Evolutionary conservation across 2,797 vertebrate genomes (phyloP).

Genomic region (Sebastolobus alascanus): DNA sequence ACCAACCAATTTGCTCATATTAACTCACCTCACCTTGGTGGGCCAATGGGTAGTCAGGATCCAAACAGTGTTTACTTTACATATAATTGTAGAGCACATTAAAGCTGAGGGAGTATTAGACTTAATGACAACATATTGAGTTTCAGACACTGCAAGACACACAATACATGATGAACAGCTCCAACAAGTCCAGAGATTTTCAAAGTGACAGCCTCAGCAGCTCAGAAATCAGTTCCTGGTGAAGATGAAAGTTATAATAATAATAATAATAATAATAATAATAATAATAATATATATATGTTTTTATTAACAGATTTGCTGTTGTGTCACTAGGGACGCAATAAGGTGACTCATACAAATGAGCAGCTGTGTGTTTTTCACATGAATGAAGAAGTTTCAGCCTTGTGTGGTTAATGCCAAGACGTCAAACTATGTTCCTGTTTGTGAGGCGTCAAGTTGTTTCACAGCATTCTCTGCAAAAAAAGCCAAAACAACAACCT

Average conservation of each 20-base stretch:
- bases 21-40: slow-evolving; percentile 16
- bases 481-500: neutral
- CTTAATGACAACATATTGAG: slow-evolving; percentile 24
- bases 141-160: slow-evolving; percentile 10
- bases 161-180: slow-evolving; percentile 7
- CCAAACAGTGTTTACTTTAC: slow-evolving; percentile 12
- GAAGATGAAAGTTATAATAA: neutral
- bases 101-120: slow-evolving; percentile 1
- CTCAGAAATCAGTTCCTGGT: neutral
- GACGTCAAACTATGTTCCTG: slow-evolving; percentile 35
- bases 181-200: neutral
- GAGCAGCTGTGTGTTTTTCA: neutral
- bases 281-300: too few relatives aligned
- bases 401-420: neutral
- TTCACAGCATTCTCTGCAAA: neutral
- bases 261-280: too few relatives aligned
- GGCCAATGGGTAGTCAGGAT: slow-evolving; percentile 22
- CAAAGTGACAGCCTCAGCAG: neutral
- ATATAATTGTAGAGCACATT: slow-evolving; percentile 11
- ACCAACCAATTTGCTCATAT: neutral
- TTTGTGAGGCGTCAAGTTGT: neutral
- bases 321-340: neutral
- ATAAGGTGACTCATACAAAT: neutral
- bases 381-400: slow-evolving; percentile 6
- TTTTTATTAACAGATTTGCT: neutral